Base-by-base conservation (phyloP, 1,140 invertebrate species). In the Nasonia giraulti region DNA sequence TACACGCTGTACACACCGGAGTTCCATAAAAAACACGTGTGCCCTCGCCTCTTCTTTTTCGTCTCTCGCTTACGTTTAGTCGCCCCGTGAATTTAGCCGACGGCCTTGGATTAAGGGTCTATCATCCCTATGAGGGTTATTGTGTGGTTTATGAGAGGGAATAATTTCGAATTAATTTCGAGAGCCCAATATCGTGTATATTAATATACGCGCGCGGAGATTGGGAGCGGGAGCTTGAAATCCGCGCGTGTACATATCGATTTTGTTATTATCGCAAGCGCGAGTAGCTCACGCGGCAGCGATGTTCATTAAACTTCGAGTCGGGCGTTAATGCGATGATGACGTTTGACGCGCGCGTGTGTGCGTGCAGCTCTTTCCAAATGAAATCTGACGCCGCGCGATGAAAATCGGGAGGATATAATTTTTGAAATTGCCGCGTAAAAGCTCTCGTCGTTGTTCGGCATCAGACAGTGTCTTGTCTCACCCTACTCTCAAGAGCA, bases 381-480 rank as follows among this genome's bases (percentile, higher is more conserved):
- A 62, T 62, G 55, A 62, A 62, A 62, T 62, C 55, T 62, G 20
- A 62, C 7, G n/a, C 4, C n/a, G 6, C 55, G 20, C 55, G 55
- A 62, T n/a, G 40, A 37, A 37, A 37, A 37, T 37, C 33, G 5
- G 33, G 33, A 37, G 33, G 27, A 27, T 27, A 27, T 27, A 37
- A 37, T 37, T 37, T 37, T 37, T 37, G 4, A 37, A 37, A 37
- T 37, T 37, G 5, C 33, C 40, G 40, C 40, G 1, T 44, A 44
- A 62, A 17, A 44, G 6, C 17, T 62, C 20, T 7, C 17, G 73
- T 37, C 31, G 17, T 20, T 40, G 17, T 44, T 81, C 17, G 68
- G 2, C 33, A 47, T 6, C 3, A 12, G 2, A 12, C 47, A n/a
- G 66, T 82, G 66, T 88, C 75, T 86, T 84, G 84, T 20, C 40